Conservation (phyloP, 2,797 vertebrate genomes). For the Gouania willdenowi region DNA sequence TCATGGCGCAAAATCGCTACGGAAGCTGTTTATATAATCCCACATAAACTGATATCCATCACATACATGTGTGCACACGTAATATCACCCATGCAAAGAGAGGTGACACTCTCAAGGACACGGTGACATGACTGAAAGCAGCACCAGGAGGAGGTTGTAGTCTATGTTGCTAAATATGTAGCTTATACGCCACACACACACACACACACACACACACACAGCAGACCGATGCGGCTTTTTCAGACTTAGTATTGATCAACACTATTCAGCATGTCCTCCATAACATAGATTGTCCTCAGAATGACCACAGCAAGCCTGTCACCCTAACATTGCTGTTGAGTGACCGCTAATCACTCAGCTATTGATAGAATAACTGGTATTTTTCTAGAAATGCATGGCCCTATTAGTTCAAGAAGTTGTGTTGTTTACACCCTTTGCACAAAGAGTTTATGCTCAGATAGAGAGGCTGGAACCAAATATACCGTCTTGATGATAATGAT, state of each 20-base stretch:
- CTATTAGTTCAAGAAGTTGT: conserved; percentile 16
- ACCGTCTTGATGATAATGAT: conserved; percentile 62
- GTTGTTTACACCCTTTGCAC: conserved; percentile 4
- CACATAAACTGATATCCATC: conserved; percentile 64
- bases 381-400: conserved; percentile 8
- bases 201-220: conserved; percentile 9
- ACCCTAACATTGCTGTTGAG: conserved; percentile 9
- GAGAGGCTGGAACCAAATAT: conserved; percentile 33
- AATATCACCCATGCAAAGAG: conserved; percentile 9
- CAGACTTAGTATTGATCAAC: conserved; percentile 59
- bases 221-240: conserved; percentile 48
- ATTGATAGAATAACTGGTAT: too few species aligned
- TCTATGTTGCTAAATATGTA: conserved; percentile 30
- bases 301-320: conserved; percentile 59
- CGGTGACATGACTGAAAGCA: conserved; percentile 43
- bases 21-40: conserved; percentile 62
- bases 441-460: conserved; percentile 53
- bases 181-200: conserved; percentile 16
- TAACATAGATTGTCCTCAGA: conserved; percentile 66
- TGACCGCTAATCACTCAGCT: conserved; percentile 15
- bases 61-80: conserved; percentile 3
- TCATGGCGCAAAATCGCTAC: conserved; percentile 54
- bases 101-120: conserved; percentile 55
- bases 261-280: conserved; percentile 71
- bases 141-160: conserved; percentile 28